Conservation (phyloP, 2,113 vertebrate genomes). For the Thryonomys swinderianus region DNA sequence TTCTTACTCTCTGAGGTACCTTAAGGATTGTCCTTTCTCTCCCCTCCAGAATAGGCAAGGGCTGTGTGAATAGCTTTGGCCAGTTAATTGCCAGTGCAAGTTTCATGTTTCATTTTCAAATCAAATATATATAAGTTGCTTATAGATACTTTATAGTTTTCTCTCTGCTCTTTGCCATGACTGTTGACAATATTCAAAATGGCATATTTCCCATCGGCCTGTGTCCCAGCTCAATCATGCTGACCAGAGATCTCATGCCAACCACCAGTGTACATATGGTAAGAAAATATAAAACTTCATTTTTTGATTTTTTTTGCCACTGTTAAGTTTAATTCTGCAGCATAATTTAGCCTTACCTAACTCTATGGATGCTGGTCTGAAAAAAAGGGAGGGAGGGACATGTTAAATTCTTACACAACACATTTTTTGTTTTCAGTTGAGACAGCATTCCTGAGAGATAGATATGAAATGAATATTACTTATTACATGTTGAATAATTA, state of each 20-base stretch:
- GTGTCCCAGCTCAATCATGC: neutral
- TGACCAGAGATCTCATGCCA: neutral
- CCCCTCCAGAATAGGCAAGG: too few relatives aligned
- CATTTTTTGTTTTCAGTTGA: neutral
- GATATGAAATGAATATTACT: neutral
- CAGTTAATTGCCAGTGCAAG: neutral
- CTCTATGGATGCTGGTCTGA: neutral
- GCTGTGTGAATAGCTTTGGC: neutral
- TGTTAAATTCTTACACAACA: too few relatives aligned
- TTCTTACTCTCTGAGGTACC: neutral
- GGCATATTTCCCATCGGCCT: neutral
- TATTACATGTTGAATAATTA: neutral
- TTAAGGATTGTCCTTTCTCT: neutral
- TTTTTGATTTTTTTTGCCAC: neutral
- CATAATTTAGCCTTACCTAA: neutral
- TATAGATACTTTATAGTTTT: neutral
- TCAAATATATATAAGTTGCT: neutral
- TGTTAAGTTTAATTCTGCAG: neutral
- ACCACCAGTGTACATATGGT: neutral
- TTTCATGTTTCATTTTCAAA: neutral
- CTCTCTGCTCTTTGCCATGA: neutral
- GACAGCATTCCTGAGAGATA: neutral
- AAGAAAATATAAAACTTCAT: neutral
- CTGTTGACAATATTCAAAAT: neutral
- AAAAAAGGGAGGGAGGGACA: neutral